Evolutionary conservation across 2,888 invertebrate genomes (phyloP).

Genomic region (Oscheius sp.): DNA sequence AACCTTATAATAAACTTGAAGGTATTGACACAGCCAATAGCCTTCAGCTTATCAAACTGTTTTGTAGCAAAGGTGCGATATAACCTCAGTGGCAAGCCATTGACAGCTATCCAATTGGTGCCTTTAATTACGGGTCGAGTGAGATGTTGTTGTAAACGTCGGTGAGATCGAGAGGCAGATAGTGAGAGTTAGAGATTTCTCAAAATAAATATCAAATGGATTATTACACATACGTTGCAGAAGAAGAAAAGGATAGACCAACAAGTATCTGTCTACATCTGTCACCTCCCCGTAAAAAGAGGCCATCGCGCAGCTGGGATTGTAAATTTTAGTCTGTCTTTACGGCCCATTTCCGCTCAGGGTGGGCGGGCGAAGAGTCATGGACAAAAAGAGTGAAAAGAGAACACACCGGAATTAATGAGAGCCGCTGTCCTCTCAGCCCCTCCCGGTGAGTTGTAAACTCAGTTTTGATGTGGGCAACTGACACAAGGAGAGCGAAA

Average conservation of each 20-base stretch:
- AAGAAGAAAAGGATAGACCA: background rate
- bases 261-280: background rate
- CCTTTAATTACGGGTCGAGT: conserved; percentile 5
- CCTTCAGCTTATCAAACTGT: too few relatives aligned
- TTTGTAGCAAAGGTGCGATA: background rate
- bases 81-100: too few relatives aligned
- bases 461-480: conserved; percentile 25
- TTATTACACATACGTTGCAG: background rate
- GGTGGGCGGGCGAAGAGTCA: background rate
- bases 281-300: conserved; percentile 18
- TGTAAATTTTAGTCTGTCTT: conserved; percentile 26
- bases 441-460: conserved; percentile 15
- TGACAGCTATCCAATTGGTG: conserved; percentile 6
- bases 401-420: conserved; percentile 9
- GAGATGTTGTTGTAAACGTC: background rate
- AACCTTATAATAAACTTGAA: too few relatives aligned
- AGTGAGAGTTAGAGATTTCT: too few relatives aligned
- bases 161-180: too few relatives aligned
- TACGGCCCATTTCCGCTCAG: conserved; percentile 25
- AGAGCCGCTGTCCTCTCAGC: conserved; percentile 7
- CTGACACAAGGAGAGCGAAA: background rate
- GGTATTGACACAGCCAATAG: too few relatives aligned
- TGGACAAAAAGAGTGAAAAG: background rate
- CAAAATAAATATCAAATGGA: background rate
- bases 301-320: conserved; percentile 15